Percentiles rank a stretch among this genome's conserved stretches.
These are phyloP conservation scores for Odocoileus hemionus DNA, from an alignment of 2,113 vertebrate species.

Conservation along the genomic window DNA sequence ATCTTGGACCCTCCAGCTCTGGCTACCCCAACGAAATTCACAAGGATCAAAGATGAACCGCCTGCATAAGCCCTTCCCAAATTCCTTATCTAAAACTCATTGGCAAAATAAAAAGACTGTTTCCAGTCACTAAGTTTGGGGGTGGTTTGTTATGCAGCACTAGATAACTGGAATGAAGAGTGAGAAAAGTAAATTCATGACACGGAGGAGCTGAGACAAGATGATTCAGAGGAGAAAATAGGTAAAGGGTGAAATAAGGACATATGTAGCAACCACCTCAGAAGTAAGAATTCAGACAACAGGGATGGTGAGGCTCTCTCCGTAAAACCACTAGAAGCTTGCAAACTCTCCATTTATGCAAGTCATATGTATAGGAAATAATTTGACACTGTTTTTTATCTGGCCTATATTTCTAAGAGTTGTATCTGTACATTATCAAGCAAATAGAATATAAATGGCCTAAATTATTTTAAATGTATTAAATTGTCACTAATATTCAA, in stretches of 20 bases:
- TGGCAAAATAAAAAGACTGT: background rate
- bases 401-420: background rate
- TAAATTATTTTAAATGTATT: background rate
- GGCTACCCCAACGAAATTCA: background rate
- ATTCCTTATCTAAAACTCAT: background rate
- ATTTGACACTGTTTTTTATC: background rate
- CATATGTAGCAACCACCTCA: background rate
- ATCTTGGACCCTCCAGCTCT: background rate
- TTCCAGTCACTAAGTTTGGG: background rate
- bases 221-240: background rate
- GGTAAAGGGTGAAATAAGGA: background rate
- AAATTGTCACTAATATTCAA: background rate
- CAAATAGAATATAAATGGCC: background rate
- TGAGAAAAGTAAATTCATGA: background rate
- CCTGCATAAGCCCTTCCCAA: background rate
- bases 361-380: background rate
- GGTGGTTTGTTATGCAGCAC: background rate
- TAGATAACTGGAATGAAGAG: background rate
- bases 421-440: background rate
- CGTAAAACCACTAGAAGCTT: background rate
- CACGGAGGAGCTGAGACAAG: background rate
- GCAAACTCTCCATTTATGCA: background rate
- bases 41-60: background rate
- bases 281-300: background rate
- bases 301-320: background rate